Evolutionary conservation across 1,140 invertebrate genomes (phyloP).

Genomic region (Hyles euphorbiae): DNA sequence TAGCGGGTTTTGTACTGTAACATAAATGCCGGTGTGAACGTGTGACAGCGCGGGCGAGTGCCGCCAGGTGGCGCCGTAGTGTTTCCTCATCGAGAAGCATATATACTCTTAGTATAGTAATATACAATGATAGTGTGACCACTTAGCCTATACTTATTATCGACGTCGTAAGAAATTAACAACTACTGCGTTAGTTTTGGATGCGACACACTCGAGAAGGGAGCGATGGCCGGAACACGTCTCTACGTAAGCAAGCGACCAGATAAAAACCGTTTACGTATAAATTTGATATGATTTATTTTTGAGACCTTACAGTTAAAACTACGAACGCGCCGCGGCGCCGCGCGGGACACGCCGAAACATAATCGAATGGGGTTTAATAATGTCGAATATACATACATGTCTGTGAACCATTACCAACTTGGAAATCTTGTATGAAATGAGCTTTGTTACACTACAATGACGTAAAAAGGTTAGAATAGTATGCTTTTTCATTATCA

Average conservation of each 20-base stretch:
- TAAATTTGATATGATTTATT: conserved; percentile 70
- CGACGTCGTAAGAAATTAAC: conserved; percentile 59
- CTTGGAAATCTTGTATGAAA: too few relatives aligned
- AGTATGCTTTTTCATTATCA: too few relatives aligned
- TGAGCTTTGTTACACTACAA: too few relatives aligned
- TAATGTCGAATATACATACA: conserved; percentile 7
- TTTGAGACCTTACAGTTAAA: conserved; percentile 47
- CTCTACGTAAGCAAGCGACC: conserved; percentile 60
- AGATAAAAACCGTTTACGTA: conserved; percentile 52
- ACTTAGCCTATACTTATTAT: conserved; percentile 50
- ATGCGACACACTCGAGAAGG: not conserved
- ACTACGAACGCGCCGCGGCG: conserved; percentile 33
- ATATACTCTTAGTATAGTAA: conserved; percentile 26
- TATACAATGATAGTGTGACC: conserved; percentile 52
- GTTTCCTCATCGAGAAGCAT: conserved; percentile 17
- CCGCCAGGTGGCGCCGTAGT: not conserved
- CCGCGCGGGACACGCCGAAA: too few relatives aligned
- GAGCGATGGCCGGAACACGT: not conserved
- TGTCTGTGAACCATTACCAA: not conserved
- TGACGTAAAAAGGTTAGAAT: too few relatives aligned
- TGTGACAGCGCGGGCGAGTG: too few relatives aligned
- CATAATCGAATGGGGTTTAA: not conserved
- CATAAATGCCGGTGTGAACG: conserved; percentile 27
- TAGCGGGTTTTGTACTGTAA: conserved; percentile 38
- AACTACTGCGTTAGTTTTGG: conserved; percentile 50